A percentile compares a stretch with the other conserved stretches of the same genome.
These are phyloP conservation scores for Nothoprocta pentlandii DNA, from an alignment of 2,113 vertebrate genomes.

Conservation along the genomic window DNA sequence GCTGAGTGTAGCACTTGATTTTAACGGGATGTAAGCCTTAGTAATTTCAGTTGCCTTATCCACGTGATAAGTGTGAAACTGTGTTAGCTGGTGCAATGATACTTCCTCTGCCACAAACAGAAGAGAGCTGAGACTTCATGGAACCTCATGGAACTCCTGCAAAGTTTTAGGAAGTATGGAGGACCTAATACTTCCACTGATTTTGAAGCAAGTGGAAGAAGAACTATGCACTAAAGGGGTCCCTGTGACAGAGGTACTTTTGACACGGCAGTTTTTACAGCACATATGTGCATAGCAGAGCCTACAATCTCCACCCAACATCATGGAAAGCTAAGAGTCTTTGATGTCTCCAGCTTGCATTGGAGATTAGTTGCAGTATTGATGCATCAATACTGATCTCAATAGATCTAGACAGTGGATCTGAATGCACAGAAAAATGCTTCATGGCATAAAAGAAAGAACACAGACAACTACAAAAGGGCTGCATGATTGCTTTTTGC, in stretches of 20 bases:
- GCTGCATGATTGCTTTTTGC: not conserved
- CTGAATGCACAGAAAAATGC: not conserved
- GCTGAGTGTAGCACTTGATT: not conserved
- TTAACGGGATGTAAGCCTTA: not conserved
- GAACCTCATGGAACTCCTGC: not conserved
- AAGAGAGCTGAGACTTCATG: not conserved
- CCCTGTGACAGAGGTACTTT: not conserved
- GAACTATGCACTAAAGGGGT: rapidly evolving
- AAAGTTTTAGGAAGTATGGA: not conserved
- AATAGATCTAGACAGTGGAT: rapidly evolving
- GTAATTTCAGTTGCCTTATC: not conserved
- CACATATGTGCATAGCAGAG: not conserved
- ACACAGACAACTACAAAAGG: not conserved
- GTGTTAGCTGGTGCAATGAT: not conserved
- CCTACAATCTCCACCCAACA: not conserved
- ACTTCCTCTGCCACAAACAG: not conserved
- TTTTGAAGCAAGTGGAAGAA: not conserved
- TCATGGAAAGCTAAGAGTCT: not conserved
- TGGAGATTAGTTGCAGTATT: too few species aligned
- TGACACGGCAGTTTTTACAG: not conserved
- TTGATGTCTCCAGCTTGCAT: not conserved
- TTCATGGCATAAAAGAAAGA: rapidly evolving
- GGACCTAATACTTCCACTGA: rapidly evolving
- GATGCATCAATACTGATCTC: not conserved
- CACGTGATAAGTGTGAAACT: not conserved